Evolutionary conservation across 2,888 invertebrate species (phyloP).

Genomic region (Eulithis prunata): DNA sequence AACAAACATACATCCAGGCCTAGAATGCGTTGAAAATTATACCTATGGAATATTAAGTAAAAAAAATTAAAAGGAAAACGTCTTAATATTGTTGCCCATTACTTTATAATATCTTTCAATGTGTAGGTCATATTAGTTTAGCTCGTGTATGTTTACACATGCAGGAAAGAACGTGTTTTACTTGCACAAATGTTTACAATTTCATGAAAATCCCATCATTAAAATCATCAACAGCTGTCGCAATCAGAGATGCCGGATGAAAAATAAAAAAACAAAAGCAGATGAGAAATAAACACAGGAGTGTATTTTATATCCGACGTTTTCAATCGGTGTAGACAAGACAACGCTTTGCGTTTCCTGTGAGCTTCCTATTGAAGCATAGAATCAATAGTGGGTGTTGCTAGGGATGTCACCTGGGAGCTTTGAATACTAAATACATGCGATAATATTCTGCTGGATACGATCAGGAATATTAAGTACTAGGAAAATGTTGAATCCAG

Average conservation of each 20-base stretch:
- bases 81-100: too few relatives aligned
- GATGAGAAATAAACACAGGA: slow-evolving; percentile 28
- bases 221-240: slow-evolving; percentile 32
- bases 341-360: slow-evolving; percentile 53
- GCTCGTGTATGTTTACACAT: too few relatives aligned
- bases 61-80: too few relatives aligned
- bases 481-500: too few relatives aligned
- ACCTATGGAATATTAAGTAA: too few relatives aligned
- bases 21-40: too few relatives aligned
- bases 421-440: too few relatives aligned
- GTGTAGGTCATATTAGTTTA: too few relatives aligned
- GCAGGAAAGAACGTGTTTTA: background rate
- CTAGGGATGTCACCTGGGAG: slow-evolving; percentile 25
- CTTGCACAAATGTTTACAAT: slow-evolving; percentile 9
- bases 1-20: too few relatives aligned
- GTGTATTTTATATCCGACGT: slow-evolving; percentile 48
- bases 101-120: too few relatives aligned
- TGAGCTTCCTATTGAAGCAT: slow-evolving; percentile 69
- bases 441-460: too few relatives aligned
- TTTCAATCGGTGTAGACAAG: slow-evolving; percentile 46
- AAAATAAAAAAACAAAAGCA: slow-evolving; percentile 24
- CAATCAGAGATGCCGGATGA: slow-evolving; percentile 41
- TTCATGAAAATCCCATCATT: slow-evolving; percentile 21
- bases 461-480: too few relatives aligned
- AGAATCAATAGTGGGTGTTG: slow-evolving; percentile 43